Evolutionary conservation across 1,140 invertebrate genomes (phyloP).

Genomic region (Paralvinella palmiformis): DNA sequence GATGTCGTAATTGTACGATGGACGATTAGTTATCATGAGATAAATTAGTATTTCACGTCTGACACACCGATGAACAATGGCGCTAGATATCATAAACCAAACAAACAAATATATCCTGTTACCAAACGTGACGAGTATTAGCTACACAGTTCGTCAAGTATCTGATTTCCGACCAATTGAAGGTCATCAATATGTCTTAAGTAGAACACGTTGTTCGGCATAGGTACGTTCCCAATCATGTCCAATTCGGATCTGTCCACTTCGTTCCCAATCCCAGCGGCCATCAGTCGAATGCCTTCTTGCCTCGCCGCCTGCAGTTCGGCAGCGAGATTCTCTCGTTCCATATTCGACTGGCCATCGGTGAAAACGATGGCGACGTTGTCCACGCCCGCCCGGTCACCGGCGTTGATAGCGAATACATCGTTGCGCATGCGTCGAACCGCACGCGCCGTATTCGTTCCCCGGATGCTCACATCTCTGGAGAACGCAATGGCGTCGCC

Average conservation of each 20-base stretch:
- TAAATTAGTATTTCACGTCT: no score
- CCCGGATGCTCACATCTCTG: background rate
- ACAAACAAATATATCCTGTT: no score
- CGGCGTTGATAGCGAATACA: slow-evolving; percentile 14
- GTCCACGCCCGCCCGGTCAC: slow-evolving; percentile 25
- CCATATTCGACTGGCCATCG: slow-evolving; percentile 24
- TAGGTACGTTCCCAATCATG: no score
- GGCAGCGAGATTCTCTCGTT: slow-evolving; percentile 5
- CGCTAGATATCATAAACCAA: no score
- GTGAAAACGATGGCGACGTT: slow-evolving; percentile 28
- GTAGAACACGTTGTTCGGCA: no score
- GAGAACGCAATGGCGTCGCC: background rate
- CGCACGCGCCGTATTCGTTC: slow-evolving; percentile 6
- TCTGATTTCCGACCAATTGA: no score
- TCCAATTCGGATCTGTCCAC: background rate
- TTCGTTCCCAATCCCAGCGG: slow-evolving; percentile 26
- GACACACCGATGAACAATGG: no score
- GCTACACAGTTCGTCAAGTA: no score
- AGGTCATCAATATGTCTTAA: no score
- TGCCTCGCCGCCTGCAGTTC: slow-evolving; percentile 24
- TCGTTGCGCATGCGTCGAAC: slow-evolving; percentile 5
- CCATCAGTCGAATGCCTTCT: slow-evolving; percentile 31
- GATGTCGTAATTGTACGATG: no score
- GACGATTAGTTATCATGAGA: no score
- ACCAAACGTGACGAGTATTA: no score